Evolutionary conservation across 2,888 invertebrate genomes (phyloP).

Genomic region (Ectemnius continuus): DNA sequence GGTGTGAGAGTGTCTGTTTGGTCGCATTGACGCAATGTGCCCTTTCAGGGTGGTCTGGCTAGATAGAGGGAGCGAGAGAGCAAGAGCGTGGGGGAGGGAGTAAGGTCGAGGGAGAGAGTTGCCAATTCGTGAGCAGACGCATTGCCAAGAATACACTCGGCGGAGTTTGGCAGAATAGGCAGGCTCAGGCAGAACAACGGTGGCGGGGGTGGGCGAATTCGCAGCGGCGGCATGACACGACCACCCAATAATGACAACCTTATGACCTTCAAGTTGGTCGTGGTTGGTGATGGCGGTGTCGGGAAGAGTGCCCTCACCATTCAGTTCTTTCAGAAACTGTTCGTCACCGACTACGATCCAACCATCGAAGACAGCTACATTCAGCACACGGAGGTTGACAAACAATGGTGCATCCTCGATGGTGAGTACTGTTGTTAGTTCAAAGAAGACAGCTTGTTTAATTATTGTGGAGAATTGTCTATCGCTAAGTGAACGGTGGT

Average conservation of each 20-base stretch:
- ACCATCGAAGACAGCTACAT: conserved; percentile 97
- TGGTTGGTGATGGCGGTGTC: conserved; percentile 96
- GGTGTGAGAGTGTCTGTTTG: background rate
- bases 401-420: conserved; percentile 93
- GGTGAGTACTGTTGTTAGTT: conserved; percentile 80
- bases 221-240: conserved; percentile 81
- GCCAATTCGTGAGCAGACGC: conserved; percentile 30
- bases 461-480: too few relatives aligned
- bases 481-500: conserved; percentile 16
- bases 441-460: background rate
- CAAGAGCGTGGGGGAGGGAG: background rate
- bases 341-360: conserved; percentile 96
- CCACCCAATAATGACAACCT: conserved; percentile 86
- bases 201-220: conserved; percentile 64
- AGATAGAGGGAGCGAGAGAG: conserved; percentile 15
- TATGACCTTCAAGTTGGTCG: conserved; percentile 91
- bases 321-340: conserved; percentile 96
- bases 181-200: conserved; percentile 68
- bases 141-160: conserved; percentile 55
- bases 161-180: conserved; percentile 72
- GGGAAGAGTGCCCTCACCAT: conserved; percentile 98
- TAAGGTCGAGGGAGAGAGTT: conserved; percentile 10
- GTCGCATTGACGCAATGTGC: conserved; percentile 11
- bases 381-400: conserved; percentile 95
- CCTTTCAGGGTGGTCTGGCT: conserved; percentile 38